These are phyloP conservation scores for Hoplostethus atlanticus DNA, from an alignment of 2,797 vertebrate species.

Conservation along the genomic window DNA sequence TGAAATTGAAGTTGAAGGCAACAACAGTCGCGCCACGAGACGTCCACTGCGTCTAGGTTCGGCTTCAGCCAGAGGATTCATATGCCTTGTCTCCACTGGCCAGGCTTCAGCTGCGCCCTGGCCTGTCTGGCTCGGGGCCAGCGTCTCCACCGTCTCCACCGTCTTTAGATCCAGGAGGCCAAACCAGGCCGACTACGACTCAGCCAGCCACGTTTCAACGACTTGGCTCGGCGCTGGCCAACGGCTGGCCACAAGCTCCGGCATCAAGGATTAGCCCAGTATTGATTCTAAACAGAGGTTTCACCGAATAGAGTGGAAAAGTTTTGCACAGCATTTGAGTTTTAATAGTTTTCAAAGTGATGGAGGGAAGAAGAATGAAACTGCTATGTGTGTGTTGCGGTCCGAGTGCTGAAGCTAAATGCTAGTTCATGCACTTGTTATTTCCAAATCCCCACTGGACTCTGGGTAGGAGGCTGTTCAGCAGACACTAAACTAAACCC, in stretches of 20 bases:
- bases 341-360: slow-evolving; percentile 1
- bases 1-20: slow-evolving; percentile 41
- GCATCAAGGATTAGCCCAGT: slow-evolving; percentile 60
- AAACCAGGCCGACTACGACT: slow-evolving; percentile 55
- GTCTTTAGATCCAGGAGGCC: slow-evolving; percentile 62
- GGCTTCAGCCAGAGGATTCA: slow-evolving; percentile 56
- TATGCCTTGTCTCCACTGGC: slow-evolving; percentile 62
- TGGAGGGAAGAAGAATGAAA: slow-evolving; percentile 35
- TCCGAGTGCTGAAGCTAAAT: slow-evolving; percentile 47
- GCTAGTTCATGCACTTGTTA: slow-evolving; percentile 43
- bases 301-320: slow-evolving; percentile 40
- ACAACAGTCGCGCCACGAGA: slow-evolving; percentile 34
- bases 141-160: slow-evolving; percentile 29
- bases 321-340: slow-evolving; percentile 8
- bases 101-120: slow-evolving; percentile 60
- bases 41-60: slow-evolving; percentile 30
- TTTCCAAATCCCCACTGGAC: slow-evolving; percentile 53
- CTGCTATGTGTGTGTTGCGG: slow-evolving; percentile 47
- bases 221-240: slow-evolving; percentile 57
- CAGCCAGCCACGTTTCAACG: slow-evolving; percentile 64
- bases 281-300: slow-evolving; percentile 50
- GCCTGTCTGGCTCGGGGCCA: slow-evolving; percentile 47
- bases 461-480: slow-evolving; percentile 51
- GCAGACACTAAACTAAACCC: slow-evolving; percentile 47
- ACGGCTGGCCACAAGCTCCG: slow-evolving; percentile 51